A percentile compares a stretch with the other conserved stretches of the same genome.
Conservation (phyloP, 2,113 vertebrate species). For the Monarcha castaneiventris region DNA sequence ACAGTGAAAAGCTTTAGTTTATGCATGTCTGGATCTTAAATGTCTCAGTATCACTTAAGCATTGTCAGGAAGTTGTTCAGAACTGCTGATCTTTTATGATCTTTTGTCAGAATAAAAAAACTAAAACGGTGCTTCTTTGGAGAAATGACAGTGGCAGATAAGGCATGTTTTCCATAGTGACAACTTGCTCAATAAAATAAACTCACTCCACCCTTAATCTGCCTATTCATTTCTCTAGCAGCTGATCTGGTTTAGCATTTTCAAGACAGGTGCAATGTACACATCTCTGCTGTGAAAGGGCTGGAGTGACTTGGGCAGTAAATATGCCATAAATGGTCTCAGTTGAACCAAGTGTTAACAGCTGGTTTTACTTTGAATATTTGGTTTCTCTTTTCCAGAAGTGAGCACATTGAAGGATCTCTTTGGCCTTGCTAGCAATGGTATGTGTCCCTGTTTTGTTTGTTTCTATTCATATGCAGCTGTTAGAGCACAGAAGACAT, state of each 20-base stretch:
- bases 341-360: not conserved
- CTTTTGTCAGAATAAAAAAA: not conserved
- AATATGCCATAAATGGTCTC: not conserved
- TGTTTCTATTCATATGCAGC: not conserved
- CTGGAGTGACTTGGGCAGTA: not conserved
- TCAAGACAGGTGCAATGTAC: not conserved
- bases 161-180: not conserved
- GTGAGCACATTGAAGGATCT: slow-evolving; percentile 97
- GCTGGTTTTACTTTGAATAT: not conserved
- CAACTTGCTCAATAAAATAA: not conserved
- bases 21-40: not conserved
- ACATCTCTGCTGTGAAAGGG: not conserved
- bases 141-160: not conserved
- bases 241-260: not conserved
- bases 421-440: slow-evolving; percentile 90
- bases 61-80: not conserved
- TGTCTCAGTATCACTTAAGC: not conserved
- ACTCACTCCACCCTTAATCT: not conserved
- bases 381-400: slow-evolving; percentile 80
- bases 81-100: not conserved
- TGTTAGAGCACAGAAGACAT: not conserved
- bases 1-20: not conserved
- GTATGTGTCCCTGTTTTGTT: slow-evolving; percentile 69
- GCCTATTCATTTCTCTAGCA: not conserved
- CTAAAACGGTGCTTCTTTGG: not conserved